phyloP scores from a whole-genome alignment of 2,797 vertebrate genomes.

The Manis pentadactyla region DNA sequence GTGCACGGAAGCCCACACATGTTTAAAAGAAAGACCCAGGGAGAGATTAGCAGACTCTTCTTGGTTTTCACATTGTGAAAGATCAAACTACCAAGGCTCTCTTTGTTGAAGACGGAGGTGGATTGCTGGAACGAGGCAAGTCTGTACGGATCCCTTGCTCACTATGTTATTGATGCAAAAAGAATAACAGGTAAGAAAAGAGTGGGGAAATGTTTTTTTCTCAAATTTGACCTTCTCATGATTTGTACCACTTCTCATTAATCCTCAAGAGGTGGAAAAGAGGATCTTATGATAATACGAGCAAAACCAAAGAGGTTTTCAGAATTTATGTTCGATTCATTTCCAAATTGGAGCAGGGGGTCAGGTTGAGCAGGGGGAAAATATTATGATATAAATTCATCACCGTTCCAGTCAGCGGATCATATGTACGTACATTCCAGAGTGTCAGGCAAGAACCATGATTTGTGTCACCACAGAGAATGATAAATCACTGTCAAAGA shows the following conservation, averaged over 20 bases:
- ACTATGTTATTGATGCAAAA: background rate
- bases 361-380: conserved; percentile 83
- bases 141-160: background rate
- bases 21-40: background rate
- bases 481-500: conserved; percentile 87
- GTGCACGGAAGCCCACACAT: background rate
- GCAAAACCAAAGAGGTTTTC: background rate
- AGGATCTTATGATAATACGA: background rate
- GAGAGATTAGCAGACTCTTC: background rate
- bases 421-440: conserved; percentile 84
- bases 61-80: background rate
- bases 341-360: conserved; percentile 81
- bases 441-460: conserved; percentile 83
- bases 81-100: background rate
- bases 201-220: background rate
- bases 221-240: background rate
- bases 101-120: background rate
- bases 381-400: conserved; percentile 85
- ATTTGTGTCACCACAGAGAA: conserved; percentile 87
- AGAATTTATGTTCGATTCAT: conserved; percentile 10
- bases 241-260: background rate
- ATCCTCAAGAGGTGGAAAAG: background rate
- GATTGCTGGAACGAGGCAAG: background rate
- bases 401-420: conserved; percentile 81
- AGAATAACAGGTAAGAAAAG: background rate